Conservation (phyloP, 2,888 invertebrate species). For the Ischnura elegans region DNA sequence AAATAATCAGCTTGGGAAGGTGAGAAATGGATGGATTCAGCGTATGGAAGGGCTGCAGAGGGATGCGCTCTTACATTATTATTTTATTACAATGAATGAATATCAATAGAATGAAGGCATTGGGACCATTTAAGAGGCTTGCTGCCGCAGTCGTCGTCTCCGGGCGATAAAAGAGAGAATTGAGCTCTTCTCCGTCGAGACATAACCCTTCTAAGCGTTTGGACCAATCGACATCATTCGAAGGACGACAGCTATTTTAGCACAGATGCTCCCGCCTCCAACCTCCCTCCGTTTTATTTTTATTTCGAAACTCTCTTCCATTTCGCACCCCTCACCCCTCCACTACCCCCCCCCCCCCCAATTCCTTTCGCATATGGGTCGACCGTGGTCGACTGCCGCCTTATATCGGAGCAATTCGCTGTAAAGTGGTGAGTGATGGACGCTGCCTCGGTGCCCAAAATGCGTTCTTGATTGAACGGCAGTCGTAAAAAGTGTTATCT, state of each 20-base stretch:
- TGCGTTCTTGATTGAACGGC: constrained; percentile 35
- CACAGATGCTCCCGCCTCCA: background rate
- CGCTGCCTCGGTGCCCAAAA: background rate
- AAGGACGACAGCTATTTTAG: constrained; percentile 46
- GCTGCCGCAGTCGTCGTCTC: background rate
- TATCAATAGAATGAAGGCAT: too few species aligned
- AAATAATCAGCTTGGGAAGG: too few species aligned
- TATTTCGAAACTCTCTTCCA: background rate
- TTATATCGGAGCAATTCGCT: constrained; percentile 43
- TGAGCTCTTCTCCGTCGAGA: background rate
- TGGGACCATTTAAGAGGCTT: constrained; percentile 33
- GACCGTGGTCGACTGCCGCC: constrained; percentile 13
- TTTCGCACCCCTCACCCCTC: too few species aligned
- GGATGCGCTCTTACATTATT: too few species aligned
- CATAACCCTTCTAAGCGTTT: constrained; percentile 26
- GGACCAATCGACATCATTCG: constrained; percentile 45
- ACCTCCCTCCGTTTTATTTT: background rate
- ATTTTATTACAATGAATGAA: too few species aligned
- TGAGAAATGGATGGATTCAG: too few species aligned
- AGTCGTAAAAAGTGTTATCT: constrained; percentile 20
- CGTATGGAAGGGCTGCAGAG: too few species aligned
- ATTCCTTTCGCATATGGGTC: background rate
- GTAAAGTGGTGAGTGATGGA: constrained; percentile 1
- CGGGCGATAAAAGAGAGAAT: constrained; percentile 34
- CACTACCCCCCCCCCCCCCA: too few species aligned